Base-by-base conservation (phyloP, 2,797 vertebrate species). In the Peromyscus attwateri region DNA sequence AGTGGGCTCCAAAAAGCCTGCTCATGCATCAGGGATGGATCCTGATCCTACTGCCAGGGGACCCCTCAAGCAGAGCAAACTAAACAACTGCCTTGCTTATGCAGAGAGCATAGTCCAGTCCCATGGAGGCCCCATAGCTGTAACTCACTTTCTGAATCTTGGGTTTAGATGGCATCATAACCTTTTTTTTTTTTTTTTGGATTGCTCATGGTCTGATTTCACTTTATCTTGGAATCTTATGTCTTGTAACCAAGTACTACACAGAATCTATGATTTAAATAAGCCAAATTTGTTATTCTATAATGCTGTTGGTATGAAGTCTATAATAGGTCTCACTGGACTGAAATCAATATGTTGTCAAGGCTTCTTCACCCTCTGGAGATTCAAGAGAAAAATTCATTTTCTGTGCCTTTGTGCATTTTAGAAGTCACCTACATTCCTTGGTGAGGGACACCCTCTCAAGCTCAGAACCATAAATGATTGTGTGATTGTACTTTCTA, bases 371-470 rank as follows among this genome's bases (percentile, higher is more conserved):
- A 1, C 31, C 62, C 91, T 34, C 64, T n/a, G 62, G 34, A 49
- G 21, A 3, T 17, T 37, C 13, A 34, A 12, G 3, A 77, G 43
- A 11, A 52, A 83, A 84, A n/a, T 8, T 16, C 2, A 23, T n/a
- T 64, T 46, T 68, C 43, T n/a, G 10, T 17, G 1, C 4, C 11
- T 55, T 43, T 14, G 34, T n/a, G 23, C 4, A 19, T 64, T 68
- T 52, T 85, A 10, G 11, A 92, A 40, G 31, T 5, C 6, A 46
- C 55, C 23, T 3, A 25, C 3, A 3, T 29, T 70, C 23, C 3
- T 70, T 23, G 4, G 5, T 43, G 31, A 14, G 0, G 0, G 10
- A 62, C 13, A 19, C 9, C 3, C 0, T 77, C 57, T 37, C 16
- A 49, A 2, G 23, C 19, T 70, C 40, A 70, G 12, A 87, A 8